Evolutionary conservation across 2,888 invertebrate species (phyloP).

Genomic region (Epistrophella euchroma): DNA sequence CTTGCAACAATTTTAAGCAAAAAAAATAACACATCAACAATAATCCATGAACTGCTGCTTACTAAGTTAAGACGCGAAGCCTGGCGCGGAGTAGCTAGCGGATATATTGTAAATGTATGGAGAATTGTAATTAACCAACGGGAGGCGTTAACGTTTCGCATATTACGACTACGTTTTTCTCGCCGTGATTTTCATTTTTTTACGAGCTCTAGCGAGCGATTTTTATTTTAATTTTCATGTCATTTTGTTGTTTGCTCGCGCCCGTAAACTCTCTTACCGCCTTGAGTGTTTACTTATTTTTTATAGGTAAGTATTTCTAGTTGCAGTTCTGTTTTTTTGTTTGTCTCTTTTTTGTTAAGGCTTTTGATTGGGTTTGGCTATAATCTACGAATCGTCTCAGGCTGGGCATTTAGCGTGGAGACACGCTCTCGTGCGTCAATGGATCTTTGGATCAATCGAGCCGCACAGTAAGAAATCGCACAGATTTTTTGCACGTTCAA

Average conservation of each 20-base stretch:
- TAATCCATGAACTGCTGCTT: constrained; percentile 16
- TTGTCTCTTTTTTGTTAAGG: constrained; percentile 26
- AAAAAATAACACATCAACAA: constrained; percentile 11
- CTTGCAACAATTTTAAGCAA: constrained; percentile 14
- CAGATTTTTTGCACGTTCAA: constrained; percentile 68
- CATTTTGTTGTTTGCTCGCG: constrained; percentile 52
- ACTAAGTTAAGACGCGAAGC: background rate
- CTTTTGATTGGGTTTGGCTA: constrained; percentile 69
- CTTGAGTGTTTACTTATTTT: background rate
- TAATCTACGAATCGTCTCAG: constrained; percentile 55
- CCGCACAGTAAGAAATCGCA: constrained; percentile 38
- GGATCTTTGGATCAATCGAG: constrained; percentile 46
- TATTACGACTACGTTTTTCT: constrained; percentile 72
- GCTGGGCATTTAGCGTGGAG: constrained; percentile 63
- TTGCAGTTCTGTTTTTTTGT: constrained; percentile 21
- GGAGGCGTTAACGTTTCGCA: constrained; percentile 76
- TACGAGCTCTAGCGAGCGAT: constrained; percentile 52
- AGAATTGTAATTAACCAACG: constrained; percentile 71
- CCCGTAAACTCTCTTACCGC: constrained; percentile 20
- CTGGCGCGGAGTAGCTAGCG: background rate
- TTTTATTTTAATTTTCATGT: constrained; percentile 71
- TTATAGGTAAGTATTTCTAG: constrained; percentile 27
- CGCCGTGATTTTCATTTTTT: constrained; percentile 66
- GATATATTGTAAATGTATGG: constrained; percentile 34
- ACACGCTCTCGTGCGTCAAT: constrained; percentile 69